A percentile compares a stretch with the other conserved stretches of the same genome.
These are phyloP conservation scores for Xiphias gladius DNA, from an alignment of 2,113 vertebrate genomes.

Conservation along the genomic window DNA sequence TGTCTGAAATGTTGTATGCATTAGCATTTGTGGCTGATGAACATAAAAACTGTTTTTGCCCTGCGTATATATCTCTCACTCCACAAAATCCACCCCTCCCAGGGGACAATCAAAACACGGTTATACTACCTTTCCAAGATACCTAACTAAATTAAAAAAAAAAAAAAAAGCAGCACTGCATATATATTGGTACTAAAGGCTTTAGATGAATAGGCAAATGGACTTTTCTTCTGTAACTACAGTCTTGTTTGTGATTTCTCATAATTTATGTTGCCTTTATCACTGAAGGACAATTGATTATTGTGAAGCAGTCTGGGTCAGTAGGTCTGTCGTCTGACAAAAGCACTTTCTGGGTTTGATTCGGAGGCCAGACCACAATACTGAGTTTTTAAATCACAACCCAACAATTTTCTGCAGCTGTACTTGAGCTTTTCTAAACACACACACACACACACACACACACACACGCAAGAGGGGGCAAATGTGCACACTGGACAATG, in stretches of 20 bases:
- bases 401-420: slow-evolving; percentile 55
- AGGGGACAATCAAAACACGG: not conserved
- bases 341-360: slow-evolving; percentile 14
- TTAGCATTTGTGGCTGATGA: not conserved
- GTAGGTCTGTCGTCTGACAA: slow-evolving; percentile 43
- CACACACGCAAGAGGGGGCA: slow-evolving; percentile 25
- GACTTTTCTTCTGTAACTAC: not conserved
- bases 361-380: slow-evolving; percentile 31
- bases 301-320: slow-evolving; percentile 42
- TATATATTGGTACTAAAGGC: not conserved
- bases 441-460: slow-evolving; percentile 32
- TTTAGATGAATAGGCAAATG: not conserved
- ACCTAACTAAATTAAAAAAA: too few species aligned
- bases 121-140: not conserved
- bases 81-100: not conserved
- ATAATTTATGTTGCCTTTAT: not conserved
- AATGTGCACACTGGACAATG: slow-evolving; percentile 32
- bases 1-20: not conserved
- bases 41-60: not conserved
- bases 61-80: not conserved
- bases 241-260: not conserved
- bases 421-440: slow-evolving; percentile 37
- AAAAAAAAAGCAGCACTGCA: too few species aligned
- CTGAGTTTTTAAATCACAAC: slow-evolving; percentile 43
- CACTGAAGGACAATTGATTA: slow-evolving; percentile 8